Base-by-base conservation (phyloP, 2,888 invertebrate species). In the Scelioninae gen. 2 region DNA sequence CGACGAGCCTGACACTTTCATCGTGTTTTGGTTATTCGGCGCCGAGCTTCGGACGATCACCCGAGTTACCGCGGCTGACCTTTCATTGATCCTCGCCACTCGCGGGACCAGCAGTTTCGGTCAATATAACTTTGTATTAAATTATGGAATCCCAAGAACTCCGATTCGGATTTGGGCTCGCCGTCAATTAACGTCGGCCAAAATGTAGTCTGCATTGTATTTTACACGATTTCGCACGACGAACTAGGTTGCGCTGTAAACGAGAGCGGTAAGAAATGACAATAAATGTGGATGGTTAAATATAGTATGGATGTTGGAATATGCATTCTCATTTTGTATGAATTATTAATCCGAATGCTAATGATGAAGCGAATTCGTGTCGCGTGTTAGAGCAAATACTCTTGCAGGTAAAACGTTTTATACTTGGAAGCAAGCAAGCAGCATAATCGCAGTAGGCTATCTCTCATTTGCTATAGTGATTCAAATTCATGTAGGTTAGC, bases 401-500 rank as follows among this genome's bases (percentile, higher is more conserved):
- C 28, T 35, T 15, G 18, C 19, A 16, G 15, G 9, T n/a, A 19
- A 39, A 31, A 15, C 39, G 9, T 28, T 39, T 48, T 61, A 50
- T 39, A 35, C 10, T 39, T n/a, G 11, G 10, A 11, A 13, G 31
- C 7, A 18, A 60, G 37, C 43, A 19, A 35, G 15, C 39, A 15
- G n/a, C 6, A n/a, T 52, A 58, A 57, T 67, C 67, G 18, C 28
- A 37, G 37, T 55, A 46, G 37, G 55, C 19, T 52, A 67, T 58
- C 67, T 57, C 13, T 25, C 43, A 52, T 58, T 50, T 41, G 19
- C 37, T 55, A 22, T 18, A 50, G 43, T 35, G 16, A 43, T 57
- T 45, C 28, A 43, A 48, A 70, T 57, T 50, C 48, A 61, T 50
- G 57, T 63, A 41, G 57, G 50, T 61, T 52, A 57, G 39, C 10